Conservation (phyloP, 1,140 invertebrate genomes). For the Drosophila lacteicornis region DNA sequence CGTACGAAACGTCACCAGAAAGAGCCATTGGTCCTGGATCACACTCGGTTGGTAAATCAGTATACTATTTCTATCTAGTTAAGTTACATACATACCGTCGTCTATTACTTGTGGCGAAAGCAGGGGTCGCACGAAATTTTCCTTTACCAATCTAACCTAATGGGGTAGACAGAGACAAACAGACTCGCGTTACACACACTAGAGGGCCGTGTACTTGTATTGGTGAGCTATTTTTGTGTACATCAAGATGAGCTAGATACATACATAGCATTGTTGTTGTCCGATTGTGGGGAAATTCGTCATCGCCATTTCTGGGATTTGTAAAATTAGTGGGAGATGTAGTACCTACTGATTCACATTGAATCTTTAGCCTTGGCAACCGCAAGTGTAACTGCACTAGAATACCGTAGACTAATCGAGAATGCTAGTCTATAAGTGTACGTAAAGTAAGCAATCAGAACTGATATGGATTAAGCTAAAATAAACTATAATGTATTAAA, state of each 20-base stretch:
- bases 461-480: slow-evolving; percentile 65
- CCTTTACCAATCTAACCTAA: slow-evolving; percentile 4
- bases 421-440: slow-evolving; percentile 24
- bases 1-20: slow-evolving; percentile 60
- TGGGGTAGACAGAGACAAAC: slow-evolving; percentile 37
- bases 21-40: slow-evolving; percentile 63
- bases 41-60: slow-evolving; percentile 78
- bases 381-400: slow-evolving; percentile 4
- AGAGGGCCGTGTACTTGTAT: slow-evolving; percentile 10
- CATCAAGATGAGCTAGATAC: slow-evolving; percentile 47
- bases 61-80: slow-evolving; percentile 51
- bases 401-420: slow-evolving; percentile 23
- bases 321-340: neutral
- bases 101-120: slow-evolving; percentile 5
- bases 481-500: slow-evolving; percentile 57
- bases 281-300: slow-evolving; percentile 23
- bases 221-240: slow-evolving; percentile 57
- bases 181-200: slow-evolving; percentile 15
- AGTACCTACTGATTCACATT: slow-evolving; percentile 39
- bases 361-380: slow-evolving; percentile 18
- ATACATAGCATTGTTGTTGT: slow-evolving; percentile 43
- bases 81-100: slow-evolving; percentile 21
- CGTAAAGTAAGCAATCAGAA: slow-evolving; percentile 59
- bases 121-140: slow-evolving; percentile 1
- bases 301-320: slow-evolving; percentile 22